These are phyloP conservation scores for Nanorana parkeri DNA, from an alignment of 2,113 vertebrate species.

Conservation along the genomic window DNA sequence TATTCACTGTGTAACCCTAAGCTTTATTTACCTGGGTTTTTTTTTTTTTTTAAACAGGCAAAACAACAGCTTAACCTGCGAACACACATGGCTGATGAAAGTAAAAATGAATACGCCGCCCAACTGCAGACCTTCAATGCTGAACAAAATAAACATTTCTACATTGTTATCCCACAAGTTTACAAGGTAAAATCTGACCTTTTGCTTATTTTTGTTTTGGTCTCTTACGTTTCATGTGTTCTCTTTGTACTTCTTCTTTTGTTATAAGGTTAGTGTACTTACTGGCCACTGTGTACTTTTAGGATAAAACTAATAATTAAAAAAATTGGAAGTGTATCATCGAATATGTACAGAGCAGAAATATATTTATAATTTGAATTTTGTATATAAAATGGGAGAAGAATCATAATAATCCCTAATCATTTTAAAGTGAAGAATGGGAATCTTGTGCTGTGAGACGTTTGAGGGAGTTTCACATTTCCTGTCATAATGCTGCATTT, in stretches of 20 bases:
- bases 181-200: slow-evolving; percentile 83
- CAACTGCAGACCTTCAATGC: slow-evolving; percentile 95
- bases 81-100: slow-evolving; percentile 94
- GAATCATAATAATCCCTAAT: not conserved
- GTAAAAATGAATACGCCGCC: slow-evolving; percentile 97
- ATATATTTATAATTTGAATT: too few relatives aligned
- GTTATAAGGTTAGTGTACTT: not conserved
- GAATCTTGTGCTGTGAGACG: not conserved
- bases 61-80: slow-evolving; percentile 93
- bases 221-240: not conserved
- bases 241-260: not conserved
- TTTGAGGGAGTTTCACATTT: not conserved
- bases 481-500: not conserved
- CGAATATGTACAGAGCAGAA: not conserved
- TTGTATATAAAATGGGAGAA: too few relatives aligned
- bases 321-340: not conserved
- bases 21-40: too few relatives aligned
- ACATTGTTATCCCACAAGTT: slow-evolving; percentile 92
- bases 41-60: slow-evolving; percentile 72
- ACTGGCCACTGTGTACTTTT: not conserved
- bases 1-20: too few relatives aligned
- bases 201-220: not conserved
- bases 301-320: not conserved
- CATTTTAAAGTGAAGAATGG: not conserved
- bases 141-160: slow-evolving; percentile 97